These are phyloP conservation scores for Protobothrops mucrosquamatus DNA, from an alignment of 2,113 vertebrate species.

Conservation along the genomic window DNA sequence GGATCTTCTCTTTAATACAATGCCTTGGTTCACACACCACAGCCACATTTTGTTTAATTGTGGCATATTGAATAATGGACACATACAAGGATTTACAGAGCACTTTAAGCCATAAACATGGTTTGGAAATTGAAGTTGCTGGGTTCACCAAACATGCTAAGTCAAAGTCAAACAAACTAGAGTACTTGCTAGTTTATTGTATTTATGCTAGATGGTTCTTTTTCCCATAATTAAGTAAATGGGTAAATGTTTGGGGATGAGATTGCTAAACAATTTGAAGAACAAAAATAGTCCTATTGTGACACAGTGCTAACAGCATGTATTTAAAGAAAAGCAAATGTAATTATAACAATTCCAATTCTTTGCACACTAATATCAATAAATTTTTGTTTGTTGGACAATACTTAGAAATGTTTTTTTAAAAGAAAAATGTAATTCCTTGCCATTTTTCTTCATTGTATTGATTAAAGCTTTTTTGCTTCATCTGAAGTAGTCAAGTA, in stretches of 20 bases:
- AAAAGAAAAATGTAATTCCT: conserved; percentile 58
- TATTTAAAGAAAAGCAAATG: background rate
- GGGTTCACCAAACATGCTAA: background rate
- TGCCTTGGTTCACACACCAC: background rate
- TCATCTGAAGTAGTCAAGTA: conserved; percentile 61
- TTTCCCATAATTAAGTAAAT: conserved; percentile 20
- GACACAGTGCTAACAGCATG: conserved; percentile 6
- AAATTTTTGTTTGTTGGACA: conserved; percentile 66
- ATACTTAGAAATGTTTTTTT: conserved; percentile 51
- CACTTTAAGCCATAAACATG: background rate
- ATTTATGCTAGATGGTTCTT: background rate
- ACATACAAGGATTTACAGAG: background rate
- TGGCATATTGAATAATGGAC: background rate
- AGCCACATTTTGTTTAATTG: background rate
- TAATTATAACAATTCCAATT: background rate
- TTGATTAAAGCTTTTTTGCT: conserved; percentile 72
- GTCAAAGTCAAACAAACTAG: background rate
- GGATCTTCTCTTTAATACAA: background rate
- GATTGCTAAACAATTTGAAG: background rate
- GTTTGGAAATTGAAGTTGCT: background rate
- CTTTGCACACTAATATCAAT: conserved; percentile 57
- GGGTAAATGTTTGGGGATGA: background rate
- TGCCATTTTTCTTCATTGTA: conserved; percentile 61
- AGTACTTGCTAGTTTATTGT: background rate
- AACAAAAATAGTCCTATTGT: conserved; percentile 3